Evolutionary conservation across 2,113 vertebrate genomes (phyloP).

Genomic region (Malurus alboscapulatus): DNA sequence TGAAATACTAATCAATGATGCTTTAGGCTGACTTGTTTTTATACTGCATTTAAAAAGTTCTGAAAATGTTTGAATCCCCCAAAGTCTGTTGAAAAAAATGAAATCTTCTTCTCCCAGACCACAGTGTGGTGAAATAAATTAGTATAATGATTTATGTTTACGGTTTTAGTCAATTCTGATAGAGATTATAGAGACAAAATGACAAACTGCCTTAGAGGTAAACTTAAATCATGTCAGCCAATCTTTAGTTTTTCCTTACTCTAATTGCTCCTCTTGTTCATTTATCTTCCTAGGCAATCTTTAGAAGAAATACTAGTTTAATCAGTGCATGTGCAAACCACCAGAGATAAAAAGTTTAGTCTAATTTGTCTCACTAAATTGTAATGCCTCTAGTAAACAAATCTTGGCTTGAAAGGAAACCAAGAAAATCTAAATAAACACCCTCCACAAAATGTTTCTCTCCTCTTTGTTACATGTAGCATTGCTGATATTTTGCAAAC

Average conservation of each 20-base stretch:
- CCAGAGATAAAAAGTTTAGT: constrained; percentile 86
- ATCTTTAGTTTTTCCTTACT: constrained; percentile 89
- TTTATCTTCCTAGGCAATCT: constrained; percentile 87
- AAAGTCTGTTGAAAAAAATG: constrained; percentile 75
- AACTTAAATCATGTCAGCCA: constrained; percentile 88
- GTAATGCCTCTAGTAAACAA: constrained; percentile 82
- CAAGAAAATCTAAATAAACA: constrained; percentile 74
- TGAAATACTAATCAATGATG: constrained; percentile 69
- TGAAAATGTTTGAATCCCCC: constrained; percentile 67
- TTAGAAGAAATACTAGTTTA: constrained; percentile 88
- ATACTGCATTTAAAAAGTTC: constrained; percentile 65
- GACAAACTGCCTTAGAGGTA: constrained; percentile 83
- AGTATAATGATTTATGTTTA: constrained; percentile 91
- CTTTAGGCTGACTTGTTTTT: constrained; percentile 20
- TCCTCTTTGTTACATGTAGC: not conserved
- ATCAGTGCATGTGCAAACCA: constrained; percentile 84
- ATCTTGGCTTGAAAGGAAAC: constrained; percentile 75
- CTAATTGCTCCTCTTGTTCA: constrained; percentile 85
- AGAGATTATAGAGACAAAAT: constrained; percentile 90
- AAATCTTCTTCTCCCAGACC: constrained; percentile 76
- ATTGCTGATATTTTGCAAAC: not conserved
- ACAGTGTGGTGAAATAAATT: constrained; percentile 84
- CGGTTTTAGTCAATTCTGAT: constrained; percentile 89
- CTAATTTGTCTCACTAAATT: constrained; percentile 88
- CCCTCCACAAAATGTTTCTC: constrained; percentile 41